Base-by-base conservation (phyloP, 2,113 vertebrate species). In the Leptosomus discolor region DNA sequence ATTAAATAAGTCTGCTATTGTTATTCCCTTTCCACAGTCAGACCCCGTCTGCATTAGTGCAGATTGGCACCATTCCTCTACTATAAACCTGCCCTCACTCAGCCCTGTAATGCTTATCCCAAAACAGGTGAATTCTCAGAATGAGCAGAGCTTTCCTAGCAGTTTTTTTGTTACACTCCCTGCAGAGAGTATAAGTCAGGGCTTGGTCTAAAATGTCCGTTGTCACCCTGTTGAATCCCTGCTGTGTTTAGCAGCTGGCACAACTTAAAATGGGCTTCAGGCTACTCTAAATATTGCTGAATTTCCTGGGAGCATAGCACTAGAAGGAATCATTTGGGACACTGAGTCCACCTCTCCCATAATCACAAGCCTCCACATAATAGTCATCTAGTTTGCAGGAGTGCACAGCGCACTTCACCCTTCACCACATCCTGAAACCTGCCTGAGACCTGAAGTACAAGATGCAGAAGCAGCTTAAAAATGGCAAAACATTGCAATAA, bases 161-260 rank as follows among this genome's bases (percentile, higher is more conserved):
- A 84, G 60, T 86, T 97, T 88, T 86, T 79, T 8, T 77, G 74
- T 88, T 82, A 60, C 29, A 34, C 61, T 95, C 54, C n/a, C 54
- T 94, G 78, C 77, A 85, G 84, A 65, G 73, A 89, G 3, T 58
- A 0, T 82, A 93, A 90, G 84, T 85, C 87, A 92, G 37, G 74
- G 54, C 89, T 85, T 82, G 77, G 63, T 94, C 74, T 95, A 79
- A 96, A 91, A 95, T 92, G 89, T 95, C 93, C 94, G 95, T 96
- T 95, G 85, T 96, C 87, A 90, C 65, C 84, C 76, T 78, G 12
- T 84, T 94, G 91, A 94, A 87, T 85, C n/a, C 85, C 81, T 92
- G 87, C 91, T 96, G 97, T 87, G 91, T 96, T 95, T 78, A 92
- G 79, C 96, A 97, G 96, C 97, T 94, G 95, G 88, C 36, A 23